Percentiles rank a stretch among this genome's conserved stretches.
Conservation (phyloP, 2,113 vertebrate genomes). For the Myotis lucifugus region DNA sequence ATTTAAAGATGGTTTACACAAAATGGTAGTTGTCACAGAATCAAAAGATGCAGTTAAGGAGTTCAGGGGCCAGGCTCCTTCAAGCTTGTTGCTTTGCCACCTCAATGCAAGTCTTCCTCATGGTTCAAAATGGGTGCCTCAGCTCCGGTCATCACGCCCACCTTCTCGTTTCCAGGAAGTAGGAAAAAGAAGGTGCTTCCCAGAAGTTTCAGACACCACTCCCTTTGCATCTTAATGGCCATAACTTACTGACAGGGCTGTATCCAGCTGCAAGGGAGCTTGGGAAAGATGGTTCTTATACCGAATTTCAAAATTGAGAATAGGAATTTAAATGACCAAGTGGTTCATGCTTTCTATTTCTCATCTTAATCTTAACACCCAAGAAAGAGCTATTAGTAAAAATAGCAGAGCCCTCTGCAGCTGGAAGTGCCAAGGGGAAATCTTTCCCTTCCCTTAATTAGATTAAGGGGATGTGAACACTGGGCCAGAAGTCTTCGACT, state of each 20-base stretch:
- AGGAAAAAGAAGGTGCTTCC: background rate
- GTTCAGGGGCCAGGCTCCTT: background rate
- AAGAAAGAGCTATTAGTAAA: background rate
- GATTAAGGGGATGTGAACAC: background rate
- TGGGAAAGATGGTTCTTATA: background rate
- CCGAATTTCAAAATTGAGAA: background rate
- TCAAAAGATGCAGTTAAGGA: background rate
- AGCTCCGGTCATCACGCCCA: background rate
- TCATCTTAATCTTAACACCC: background rate
- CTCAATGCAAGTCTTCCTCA: background rate
- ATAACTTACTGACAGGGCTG: background rate
- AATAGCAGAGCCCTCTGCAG: background rate
- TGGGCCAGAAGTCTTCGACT: background rate
- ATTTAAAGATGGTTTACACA: background rate
- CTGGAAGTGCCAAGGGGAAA: background rate
- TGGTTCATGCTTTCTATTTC: background rate
- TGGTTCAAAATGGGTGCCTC: background rate
- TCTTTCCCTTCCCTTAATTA: background rate
- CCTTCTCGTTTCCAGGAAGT: background rate
- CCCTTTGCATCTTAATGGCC: background rate
- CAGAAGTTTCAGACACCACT: background rate
- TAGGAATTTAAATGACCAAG: background rate
- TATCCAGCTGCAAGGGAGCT: background rate
- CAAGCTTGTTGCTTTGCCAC: background rate
- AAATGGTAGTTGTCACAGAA: background rate